Evolutionary conservation across 2,113 vertebrate genomes (phyloP).

Genomic region (Hippocampus zosterae): DNA sequence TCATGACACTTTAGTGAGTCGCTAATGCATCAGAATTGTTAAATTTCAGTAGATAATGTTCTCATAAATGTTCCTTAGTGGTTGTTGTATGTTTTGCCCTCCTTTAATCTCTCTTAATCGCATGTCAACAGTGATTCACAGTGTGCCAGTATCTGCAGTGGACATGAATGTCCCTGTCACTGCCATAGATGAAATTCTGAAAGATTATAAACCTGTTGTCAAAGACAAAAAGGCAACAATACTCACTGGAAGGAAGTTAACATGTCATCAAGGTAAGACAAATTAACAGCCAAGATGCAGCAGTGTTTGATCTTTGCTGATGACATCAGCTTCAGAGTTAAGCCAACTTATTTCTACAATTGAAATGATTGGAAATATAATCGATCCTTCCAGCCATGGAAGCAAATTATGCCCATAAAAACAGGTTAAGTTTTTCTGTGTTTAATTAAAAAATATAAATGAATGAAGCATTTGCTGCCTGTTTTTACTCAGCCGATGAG

Average conservation of each 20-base stretch:
- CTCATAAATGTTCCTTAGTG: background rate
- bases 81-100: background rate
- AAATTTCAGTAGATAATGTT: background rate
- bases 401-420: background rate
- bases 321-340: background rate
- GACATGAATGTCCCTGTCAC: slow-evolving; percentile 85
- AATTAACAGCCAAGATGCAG: background rate
- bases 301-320: background rate
- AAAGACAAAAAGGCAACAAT: slow-evolving; percentile 37
- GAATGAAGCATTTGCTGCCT: background rate
- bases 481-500: background rate
- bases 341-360: background rate
- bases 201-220: slow-evolving; percentile 43
- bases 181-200: slow-evolving; percentile 81
- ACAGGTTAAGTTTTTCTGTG: background rate
- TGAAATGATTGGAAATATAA: background rate
- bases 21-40: background rate
- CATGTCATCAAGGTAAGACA: slow-evolving; percentile 39
- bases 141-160: slow-evolving; percentile 48
- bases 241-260: slow-evolving; percentile 14
- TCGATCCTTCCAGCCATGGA: background rate
- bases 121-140: slow-evolving; percentile 35
- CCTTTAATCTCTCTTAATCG: slow-evolving; percentile 18
- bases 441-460: background rate
- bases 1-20: background rate